Evolutionary conservation across 2,113 vertebrate genomes (phyloP).

Genomic region (Aegotheles bennettii): DNA sequence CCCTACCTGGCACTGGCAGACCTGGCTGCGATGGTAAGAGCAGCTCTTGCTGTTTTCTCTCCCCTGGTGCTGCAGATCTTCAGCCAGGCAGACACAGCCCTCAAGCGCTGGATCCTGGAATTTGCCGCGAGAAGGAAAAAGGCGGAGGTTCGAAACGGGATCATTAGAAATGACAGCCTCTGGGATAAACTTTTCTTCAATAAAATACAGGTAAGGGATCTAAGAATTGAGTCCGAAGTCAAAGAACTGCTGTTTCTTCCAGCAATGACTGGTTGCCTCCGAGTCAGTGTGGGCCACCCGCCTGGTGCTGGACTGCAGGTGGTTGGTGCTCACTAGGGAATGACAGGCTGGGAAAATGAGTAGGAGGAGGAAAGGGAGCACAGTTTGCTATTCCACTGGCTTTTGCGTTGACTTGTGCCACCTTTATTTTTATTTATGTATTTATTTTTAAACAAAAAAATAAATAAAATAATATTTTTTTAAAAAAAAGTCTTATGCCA

Average conservation of each 20-base stretch:
- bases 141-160: conserved; percentile 75
- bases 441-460: neutral
- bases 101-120: conserved; percentile 81
- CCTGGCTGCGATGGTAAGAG: accelerated
- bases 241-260: neutral
- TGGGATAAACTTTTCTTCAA: conserved; percentile 83
- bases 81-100: conserved; percentile 76
- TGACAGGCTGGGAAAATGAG: neutral
- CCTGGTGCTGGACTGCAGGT: neutral
- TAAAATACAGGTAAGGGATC: conserved; percentile 77
- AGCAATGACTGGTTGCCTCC: neutral
- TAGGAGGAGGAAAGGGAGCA: neutral
- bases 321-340: neutral
- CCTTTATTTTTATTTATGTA: neutral
- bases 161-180: conserved; percentile 79
- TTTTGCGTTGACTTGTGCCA: neutral
- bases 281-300: too few species aligned
- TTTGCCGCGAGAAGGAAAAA: conserved; percentile 78
- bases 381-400: neutral
- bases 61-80: conserved; percentile 68
- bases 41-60: neutral
- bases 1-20: neutral
- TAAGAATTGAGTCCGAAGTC: neutral
- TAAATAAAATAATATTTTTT: too few species aligned
- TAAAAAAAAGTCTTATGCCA: too few species aligned